A percentile compares a stretch with the other conserved stretches of the same genome.
These are phyloP conservation scores for Drosophila affinis DNA, from an alignment of 2,888 invertebrate species.

Conservation along the genomic window DNA sequence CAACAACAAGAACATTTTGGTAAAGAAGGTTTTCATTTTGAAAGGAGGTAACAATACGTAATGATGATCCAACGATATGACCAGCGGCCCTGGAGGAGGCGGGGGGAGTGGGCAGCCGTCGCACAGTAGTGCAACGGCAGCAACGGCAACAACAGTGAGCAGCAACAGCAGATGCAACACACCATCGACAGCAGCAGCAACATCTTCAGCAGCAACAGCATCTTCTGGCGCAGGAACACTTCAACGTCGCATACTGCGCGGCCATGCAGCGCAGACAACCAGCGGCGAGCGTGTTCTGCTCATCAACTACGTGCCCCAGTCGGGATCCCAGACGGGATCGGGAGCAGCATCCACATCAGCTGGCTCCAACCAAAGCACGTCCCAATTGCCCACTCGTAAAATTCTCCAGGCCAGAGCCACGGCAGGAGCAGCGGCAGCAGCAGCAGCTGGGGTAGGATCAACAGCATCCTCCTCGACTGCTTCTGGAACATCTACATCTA, in stretches of 20 bases:
- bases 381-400: slow-evolving; percentile 74
- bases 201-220: slow-evolving; percentile 40
- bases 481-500: slow-evolving; percentile 25
- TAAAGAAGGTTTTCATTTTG: slow-evolving; percentile 84
- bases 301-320: slow-evolving; percentile 80
- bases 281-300: slow-evolving; percentile 80
- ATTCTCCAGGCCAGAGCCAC: slow-evolving; percentile 72
- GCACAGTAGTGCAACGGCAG: slow-evolving; percentile 56
- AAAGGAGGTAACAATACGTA: slow-evolving; percentile 84
- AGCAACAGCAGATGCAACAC: slow-evolving; percentile 49
- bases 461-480: slow-evolving; percentile 47
- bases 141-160: slow-evolving; percentile 50
- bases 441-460: slow-evolving; percentile 36
- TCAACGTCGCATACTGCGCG: slow-evolving; percentile 78
- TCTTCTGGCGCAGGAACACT: slow-evolving; percentile 50
- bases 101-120: slow-evolving; percentile 63
- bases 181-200: slow-evolving; percentile 44
- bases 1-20: slow-evolving; percentile 84
- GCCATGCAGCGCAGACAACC: slow-evolving; percentile 80
- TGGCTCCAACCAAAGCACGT: slow-evolving; percentile 33
- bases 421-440: slow-evolving; percentile 51
- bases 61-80: slow-evolving; percentile 84
- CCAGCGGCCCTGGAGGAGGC: slow-evolving; percentile 81
- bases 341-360: slow-evolving; percentile 48
- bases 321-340: slow-evolving; percentile 48